These are phyloP conservation scores for Hippopotamus amphibius DNA, from an alignment of 2,113 vertebrate species.

Conservation along the genomic window DNA sequence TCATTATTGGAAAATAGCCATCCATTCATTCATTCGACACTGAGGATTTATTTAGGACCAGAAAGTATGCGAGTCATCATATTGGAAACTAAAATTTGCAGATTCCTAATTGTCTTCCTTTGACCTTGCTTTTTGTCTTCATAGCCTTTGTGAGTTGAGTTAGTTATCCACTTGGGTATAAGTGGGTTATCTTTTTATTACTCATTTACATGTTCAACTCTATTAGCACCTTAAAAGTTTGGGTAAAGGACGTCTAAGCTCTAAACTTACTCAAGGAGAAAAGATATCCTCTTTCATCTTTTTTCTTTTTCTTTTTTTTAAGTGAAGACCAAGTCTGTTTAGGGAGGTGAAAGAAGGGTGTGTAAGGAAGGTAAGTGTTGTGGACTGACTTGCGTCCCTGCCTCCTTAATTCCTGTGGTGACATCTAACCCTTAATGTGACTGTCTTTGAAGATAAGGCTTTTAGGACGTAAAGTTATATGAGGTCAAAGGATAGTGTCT, in stretches of 20 bases:
- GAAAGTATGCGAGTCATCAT: neutral
- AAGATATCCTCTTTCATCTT: neutral
- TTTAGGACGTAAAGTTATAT: neutral
- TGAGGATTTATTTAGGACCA: neutral
- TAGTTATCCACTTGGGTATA: neutral
- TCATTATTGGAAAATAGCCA: neutral
- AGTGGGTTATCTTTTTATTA: neutral
- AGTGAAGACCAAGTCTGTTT: neutral
- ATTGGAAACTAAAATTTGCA: neutral
- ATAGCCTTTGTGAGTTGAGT: neutral
- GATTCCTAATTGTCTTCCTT: neutral
- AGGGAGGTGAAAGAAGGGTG: neutral
- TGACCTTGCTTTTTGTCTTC: neutral
- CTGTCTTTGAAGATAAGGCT: neutral
- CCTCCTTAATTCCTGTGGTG: fast-evolving
- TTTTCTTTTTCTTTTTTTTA: too few species aligned
- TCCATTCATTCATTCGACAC: neutral
- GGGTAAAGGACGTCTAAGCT: neutral
- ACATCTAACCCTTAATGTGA: neutral
- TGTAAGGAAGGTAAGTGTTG: neutral
- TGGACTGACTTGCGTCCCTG: neutral
- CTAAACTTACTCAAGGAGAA: neutral
- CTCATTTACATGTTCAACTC: neutral
- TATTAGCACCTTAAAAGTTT: neutral
- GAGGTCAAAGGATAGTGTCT: neutral